Evolutionary conservation across 2,888 invertebrate genomes (phyloP).

Genomic region (Kuschelorhynchus macadamiae): DNA sequence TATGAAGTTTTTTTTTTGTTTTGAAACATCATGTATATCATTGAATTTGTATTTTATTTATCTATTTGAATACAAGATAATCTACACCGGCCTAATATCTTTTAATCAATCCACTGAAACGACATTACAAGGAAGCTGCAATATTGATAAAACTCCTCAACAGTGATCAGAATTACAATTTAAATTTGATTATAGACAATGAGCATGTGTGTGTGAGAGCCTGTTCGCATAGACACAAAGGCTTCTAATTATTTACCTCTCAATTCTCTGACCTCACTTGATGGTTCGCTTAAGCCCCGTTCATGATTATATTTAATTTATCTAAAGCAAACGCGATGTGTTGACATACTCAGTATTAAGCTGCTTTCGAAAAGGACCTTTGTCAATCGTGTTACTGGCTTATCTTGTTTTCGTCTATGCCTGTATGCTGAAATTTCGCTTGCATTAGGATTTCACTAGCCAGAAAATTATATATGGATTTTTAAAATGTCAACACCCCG

Average conservation of each 20-base stretch:
- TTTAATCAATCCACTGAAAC: too few relatives aligned
- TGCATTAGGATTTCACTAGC: conserved; percentile 12
- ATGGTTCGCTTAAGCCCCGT: conserved; percentile 16
- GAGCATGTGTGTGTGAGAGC: not conserved
- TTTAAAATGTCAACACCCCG: too few relatives aligned
- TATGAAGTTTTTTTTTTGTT: too few relatives aligned
- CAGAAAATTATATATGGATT: not conserved
- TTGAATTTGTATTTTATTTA: too few relatives aligned
- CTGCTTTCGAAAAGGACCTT: conserved; percentile 38
- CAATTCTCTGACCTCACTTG: conserved; percentile 16
- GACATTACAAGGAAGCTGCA: too few relatives aligned
- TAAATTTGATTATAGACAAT: too few relatives aligned
- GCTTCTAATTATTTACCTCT: not conserved
- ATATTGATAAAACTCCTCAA: too few relatives aligned
- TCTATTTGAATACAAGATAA: too few relatives aligned
- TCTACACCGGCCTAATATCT: too few relatives aligned
- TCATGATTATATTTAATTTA: conserved; percentile 35
- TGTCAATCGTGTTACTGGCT: conserved; percentile 39
- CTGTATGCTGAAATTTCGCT: conserved; percentile 27
- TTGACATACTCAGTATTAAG: conserved; percentile 41
- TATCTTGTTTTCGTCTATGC: conserved; percentile 47
- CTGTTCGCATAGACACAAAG: not conserved
- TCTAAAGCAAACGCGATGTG: conserved; percentile 33
- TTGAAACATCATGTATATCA: too few relatives aligned
- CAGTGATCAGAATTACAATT: too few relatives aligned